phyloP scores from a whole-genome alignment of 2,797 vertebrate genomes.

The Clarias laeviceps region DNA sequence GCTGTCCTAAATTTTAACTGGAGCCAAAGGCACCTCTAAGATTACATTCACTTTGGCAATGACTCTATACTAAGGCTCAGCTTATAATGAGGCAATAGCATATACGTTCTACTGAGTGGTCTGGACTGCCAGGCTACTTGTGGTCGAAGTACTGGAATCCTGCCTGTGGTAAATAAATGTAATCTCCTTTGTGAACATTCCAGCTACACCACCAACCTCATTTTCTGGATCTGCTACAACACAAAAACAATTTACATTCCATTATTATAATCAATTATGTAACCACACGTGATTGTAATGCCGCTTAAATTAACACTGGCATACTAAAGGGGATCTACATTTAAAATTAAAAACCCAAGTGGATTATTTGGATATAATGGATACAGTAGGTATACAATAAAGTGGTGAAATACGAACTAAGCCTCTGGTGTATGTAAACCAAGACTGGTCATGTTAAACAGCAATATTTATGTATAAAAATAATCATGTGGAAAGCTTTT shows the following conservation, averaged over 20 bases:
- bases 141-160: slow-evolving; percentile 40
- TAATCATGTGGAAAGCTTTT: slow-evolving; percentile 9
- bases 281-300: slow-evolving; percentile 36
- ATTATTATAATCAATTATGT: slow-evolving; percentile 46
- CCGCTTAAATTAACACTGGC: slow-evolving; percentile 33
- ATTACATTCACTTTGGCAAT: slow-evolving; percentile 11
- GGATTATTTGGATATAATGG: slow-evolving; percentile 24
- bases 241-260: slow-evolving; percentile 35
- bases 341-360: slow-evolving; percentile 31
- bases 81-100: slow-evolving; percentile 10
- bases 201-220: slow-evolving; percentile 36
- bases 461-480: neutral
- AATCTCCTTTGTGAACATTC: slow-evolving; percentile 41
- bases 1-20: neutral
- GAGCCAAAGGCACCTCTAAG: slow-evolving; percentile 10
- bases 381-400: slow-evolving; percentile 12
- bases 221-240: slow-evolving; percentile 37
- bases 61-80: neutral
- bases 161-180: slow-evolving; percentile 45
- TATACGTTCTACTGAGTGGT: slow-evolving; percentile 7
- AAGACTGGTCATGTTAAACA: slow-evolving; percentile 17
- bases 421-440: slow-evolving; percentile 28
- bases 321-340: neutral
- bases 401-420: slow-evolving; percentile 27
- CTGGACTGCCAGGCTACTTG: slow-evolving; percentile 25